phyloP scores from a whole-genome alignment of 2,888 invertebrate species.

The Mythimna lalbum region DNA sequence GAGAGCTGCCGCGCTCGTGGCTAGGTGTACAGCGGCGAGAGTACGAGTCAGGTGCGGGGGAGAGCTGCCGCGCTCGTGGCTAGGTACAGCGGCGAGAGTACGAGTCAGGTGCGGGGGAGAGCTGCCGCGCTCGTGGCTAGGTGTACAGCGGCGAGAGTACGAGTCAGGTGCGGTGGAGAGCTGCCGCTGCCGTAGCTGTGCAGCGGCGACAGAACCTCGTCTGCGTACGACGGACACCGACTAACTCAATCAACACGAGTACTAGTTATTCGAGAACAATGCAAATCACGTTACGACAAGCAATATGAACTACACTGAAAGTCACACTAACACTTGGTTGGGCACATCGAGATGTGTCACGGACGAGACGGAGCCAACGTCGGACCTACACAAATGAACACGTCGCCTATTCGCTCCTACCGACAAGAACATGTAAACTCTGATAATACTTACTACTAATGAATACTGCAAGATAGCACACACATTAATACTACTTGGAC shows the following conservation, averaged over 20 bases:
- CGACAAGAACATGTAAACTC: background rate
- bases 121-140: no score
- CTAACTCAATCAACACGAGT: slow-evolving; percentile 13
- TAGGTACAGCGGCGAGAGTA: background rate
- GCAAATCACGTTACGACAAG: slow-evolving; percentile 17
- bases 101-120: background rate
- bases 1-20: background rate
- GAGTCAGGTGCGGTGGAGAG: background rate
- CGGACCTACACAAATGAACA: slow-evolving; percentile 11
- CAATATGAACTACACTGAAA: slow-evolving; percentile 33
- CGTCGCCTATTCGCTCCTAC: background rate
- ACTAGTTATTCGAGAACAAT: slow-evolving; percentile 54
- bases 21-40: background rate
- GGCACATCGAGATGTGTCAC: slow-evolving; percentile 10
- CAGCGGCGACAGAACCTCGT: background rate
- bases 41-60: background rate
- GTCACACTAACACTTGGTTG: slow-evolving; percentile 27
- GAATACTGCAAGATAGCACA: slow-evolving; percentile 21
- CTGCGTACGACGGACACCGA: slow-evolving; percentile 3
- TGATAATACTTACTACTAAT: slow-evolving; percentile 11
- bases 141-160: background rate
- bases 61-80: background rate
- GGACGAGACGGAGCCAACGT: slow-evolving; percentile 11
- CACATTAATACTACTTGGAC: background rate
- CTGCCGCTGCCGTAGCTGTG: no score